These are phyloP conservation scores for Lindbergichthys nudifrons DNA, from an alignment of 2,797 vertebrate genomes.

Conservation along the genomic window DNA sequence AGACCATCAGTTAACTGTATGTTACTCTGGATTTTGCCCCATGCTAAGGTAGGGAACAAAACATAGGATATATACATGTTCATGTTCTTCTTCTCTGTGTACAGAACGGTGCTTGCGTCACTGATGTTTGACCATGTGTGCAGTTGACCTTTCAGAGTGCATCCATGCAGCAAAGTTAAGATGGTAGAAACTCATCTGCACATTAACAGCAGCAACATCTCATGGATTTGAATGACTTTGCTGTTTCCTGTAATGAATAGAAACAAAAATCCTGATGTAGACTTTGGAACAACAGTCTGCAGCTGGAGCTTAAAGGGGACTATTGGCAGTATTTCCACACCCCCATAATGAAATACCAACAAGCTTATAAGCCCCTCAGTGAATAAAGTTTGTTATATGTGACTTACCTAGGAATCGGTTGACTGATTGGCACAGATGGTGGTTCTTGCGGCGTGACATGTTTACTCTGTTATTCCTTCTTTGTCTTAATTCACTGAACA, in stretches of 20 bases:
- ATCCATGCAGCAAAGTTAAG: slow-evolving; percentile 9
- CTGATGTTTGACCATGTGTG: slow-evolving; percentile 15
- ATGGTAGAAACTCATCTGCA: slow-evolving; percentile 20
- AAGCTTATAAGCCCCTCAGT: slow-evolving; percentile 25
- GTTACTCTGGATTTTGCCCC: slow-evolving; percentile 28
- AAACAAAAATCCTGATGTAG: slow-evolving; percentile 43
- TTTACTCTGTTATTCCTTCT: slow-evolving; percentile 30
- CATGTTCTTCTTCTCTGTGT: slow-evolving; percentile 1
- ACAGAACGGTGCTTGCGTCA: neutral
- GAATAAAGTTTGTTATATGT: slow-evolving; percentile 38
- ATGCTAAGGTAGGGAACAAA: slow-evolving; percentile 12
- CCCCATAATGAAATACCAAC: slow-evolving; percentile 37
- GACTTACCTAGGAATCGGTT: slow-evolving; percentile 22
- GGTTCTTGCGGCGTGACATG: slow-evolving; percentile 21
- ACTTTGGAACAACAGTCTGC: slow-evolving; percentile 38
- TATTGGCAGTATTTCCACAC: slow-evolving; percentile 32
- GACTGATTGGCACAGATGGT: slow-evolving; percentile 41
- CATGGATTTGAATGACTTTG: slow-evolving; percentile 20
- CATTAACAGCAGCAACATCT: slow-evolving; percentile 26
- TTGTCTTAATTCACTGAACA: slow-evolving; percentile 35
- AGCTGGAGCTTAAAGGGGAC: slow-evolving; percentile 46
- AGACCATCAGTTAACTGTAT: slow-evolving; percentile 26
- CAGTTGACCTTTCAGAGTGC: slow-evolving; percentile 23
- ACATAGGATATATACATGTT: neutral
- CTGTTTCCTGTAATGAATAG: slow-evolving; percentile 29